Conservation (phyloP, 2,888 invertebrate species). For the Bembecia ichneumoniformis region DNA sequence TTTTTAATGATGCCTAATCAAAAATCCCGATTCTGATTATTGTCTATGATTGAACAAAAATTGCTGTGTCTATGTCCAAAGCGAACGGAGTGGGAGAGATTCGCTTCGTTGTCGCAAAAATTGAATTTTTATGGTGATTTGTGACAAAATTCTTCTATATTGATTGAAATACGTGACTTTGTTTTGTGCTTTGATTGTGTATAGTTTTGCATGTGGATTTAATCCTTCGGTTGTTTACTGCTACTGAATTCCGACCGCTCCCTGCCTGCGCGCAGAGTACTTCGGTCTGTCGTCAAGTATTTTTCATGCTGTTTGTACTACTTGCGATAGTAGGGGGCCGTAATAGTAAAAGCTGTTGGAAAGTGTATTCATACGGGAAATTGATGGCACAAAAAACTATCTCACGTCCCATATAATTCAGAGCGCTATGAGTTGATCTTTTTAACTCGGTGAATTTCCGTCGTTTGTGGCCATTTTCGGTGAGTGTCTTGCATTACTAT, state of each 20-base stretch:
- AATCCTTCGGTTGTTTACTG: slow-evolving; percentile 26
- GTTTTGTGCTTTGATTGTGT: slow-evolving; percentile 31
- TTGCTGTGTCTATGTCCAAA: slow-evolving; percentile 41
- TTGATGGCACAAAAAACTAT: slow-evolving; percentile 58
- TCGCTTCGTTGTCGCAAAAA: slow-evolving; percentile 67
- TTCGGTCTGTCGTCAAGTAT: slow-evolving; percentile 61
- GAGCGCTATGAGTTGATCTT: slow-evolving; percentile 42
- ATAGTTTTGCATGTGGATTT: slow-evolving; percentile 36
- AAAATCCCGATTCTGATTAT: no score
- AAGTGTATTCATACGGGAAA: slow-evolving; percentile 63
- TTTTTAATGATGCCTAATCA: no score
- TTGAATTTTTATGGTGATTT: slow-evolving; percentile 49
- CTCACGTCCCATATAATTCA: slow-evolving; percentile 50
- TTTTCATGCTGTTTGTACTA: slow-evolving; percentile 69
- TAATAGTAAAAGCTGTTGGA: slow-evolving; percentile 70
- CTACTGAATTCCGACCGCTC: slow-evolving; percentile 62
- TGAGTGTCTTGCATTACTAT: slow-evolving; percentile 46
- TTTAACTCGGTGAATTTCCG: slow-evolving; percentile 39
- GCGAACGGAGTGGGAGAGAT: slow-evolving; percentile 58
- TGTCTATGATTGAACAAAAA: neutral
- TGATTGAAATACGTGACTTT: slow-evolving; percentile 46
- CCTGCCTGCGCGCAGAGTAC: slow-evolving; percentile 61
- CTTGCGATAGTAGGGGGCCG: slow-evolving; percentile 56
- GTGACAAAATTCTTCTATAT: slow-evolving; percentile 40
- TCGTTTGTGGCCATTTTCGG: slow-evolving; percentile 67